phyloP scores from a whole-genome alignment of 1,140 invertebrate genomes.

The Hermetia illucens region DNA sequence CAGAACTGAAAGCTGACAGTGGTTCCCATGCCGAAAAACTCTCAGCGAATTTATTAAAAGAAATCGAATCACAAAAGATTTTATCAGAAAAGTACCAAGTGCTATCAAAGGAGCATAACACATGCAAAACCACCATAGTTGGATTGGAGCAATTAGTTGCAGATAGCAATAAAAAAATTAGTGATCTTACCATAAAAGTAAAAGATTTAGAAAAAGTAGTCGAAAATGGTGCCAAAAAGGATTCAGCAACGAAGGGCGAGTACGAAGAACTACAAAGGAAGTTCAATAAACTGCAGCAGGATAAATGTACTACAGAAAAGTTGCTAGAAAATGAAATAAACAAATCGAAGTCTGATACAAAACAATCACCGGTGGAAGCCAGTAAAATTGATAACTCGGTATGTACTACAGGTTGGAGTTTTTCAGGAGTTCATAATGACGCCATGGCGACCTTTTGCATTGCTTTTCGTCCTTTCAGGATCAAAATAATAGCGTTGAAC shows the following conservation, averaged over 20 bases:
- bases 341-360: not conserved
- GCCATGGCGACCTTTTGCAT: constrained; percentile 7
- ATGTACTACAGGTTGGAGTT: not conserved
- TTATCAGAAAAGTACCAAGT: too few relatives aligned
- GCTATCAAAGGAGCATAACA: too few relatives aligned
- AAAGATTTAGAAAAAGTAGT: not conserved
- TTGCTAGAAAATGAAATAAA: not conserved
- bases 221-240: not conserved
- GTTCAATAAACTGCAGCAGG: not conserved
- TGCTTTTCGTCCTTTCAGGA: not conserved
- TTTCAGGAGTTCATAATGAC: constrained; percentile 7
- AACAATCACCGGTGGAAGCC: not conserved
- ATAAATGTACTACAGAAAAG: not conserved
- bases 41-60: too few relatives aligned
- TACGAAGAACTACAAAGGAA: not conserved
- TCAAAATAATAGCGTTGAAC: constrained; percentile 40
- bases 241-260: too few relatives aligned
- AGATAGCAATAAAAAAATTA: not conserved
- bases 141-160: too few relatives aligned
- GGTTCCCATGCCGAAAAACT: too few relatives aligned
- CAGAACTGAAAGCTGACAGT: too few relatives aligned
- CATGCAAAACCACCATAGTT: too few relatives aligned
- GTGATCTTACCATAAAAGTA: not conserved
- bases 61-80: too few relatives aligned
- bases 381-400: not conserved